Base-by-base conservation (phyloP, 2,113 vertebrate genomes). In the Nesoenas mayeri region DNA sequence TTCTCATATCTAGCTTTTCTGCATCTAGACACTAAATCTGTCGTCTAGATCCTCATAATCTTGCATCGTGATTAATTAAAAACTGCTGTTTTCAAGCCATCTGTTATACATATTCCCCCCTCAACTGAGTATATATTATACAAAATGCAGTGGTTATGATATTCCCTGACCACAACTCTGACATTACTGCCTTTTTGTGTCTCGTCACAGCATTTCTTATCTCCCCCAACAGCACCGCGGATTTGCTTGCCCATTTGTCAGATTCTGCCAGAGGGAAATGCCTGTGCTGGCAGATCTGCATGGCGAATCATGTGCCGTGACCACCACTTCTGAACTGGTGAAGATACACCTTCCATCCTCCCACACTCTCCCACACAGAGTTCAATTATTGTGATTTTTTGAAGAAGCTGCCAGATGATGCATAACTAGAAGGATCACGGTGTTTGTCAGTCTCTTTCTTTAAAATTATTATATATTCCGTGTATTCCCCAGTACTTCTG, bases 21-120 rank as follows among this genome's bases (percentile, higher is more conserved):
- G 72, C 86, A 92, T 93, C 94, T 93, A 80, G 86, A 94, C 79
- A 83, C 79, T 91, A 95, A 95, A 97, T 93, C 89, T 95, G 88
- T 89, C 88, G 71, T 95, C 77, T 88, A 92, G 83, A 95, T 86
- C 69, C 86, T 64, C 72, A 71, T 93, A 95, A 95, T 93, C 92
- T 89, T 91, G 69, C 64, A 53, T 86, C 72, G 91, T 78, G 92
- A 93, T 95, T 95, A 97, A 95, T 78, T 95, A 53, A 86, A 84
- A 96, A 80, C 69, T 91, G 85, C 75, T 88, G 56, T 78, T 92
- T 88, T 92, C 91, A 84, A 77, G 61, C 94, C 95, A 97, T 96
- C 95, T 96, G 94, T 95, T 93, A 80, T 8, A 85, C 51, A 74
- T 71, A 90, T 61, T 5, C n/a, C 15, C 4, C 10, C n/a, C 40